Percentiles rank a stretch among this genome's conserved stretches.
Evolutionary conservation across 1,140 invertebrate species (phyloP).

Genomic region (Drosophila willistoni): DNA sequence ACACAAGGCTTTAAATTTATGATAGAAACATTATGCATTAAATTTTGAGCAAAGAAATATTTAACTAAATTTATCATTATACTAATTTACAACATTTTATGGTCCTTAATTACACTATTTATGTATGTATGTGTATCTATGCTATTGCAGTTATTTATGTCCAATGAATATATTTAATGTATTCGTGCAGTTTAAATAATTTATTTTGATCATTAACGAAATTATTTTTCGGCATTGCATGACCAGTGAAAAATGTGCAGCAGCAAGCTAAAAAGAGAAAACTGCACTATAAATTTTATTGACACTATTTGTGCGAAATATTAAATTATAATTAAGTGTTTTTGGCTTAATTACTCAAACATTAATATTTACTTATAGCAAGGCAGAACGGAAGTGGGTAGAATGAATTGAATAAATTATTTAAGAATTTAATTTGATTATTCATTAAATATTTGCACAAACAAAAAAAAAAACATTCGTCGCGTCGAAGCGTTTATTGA

Average conservation of each 20-base stretch:
- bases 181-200: conserved; percentile 31
- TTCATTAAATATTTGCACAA: background rate
- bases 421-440: background rate
- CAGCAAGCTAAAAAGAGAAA: conserved; percentile 2
- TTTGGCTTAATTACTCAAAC: conserved; percentile 33
- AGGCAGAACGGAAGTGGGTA: background rate
- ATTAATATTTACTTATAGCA: conserved; percentile 42
- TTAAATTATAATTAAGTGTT: conserved; percentile 50
- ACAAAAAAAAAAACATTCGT: too few species aligned
- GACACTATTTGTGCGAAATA: conserved; percentile 43
- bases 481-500: too few species aligned
- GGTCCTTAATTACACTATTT: background rate
- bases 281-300: conserved; percentile 41
- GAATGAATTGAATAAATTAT: conserved; percentile 5
- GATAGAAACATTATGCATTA: too few species aligned
- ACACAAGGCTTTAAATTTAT: too few species aligned
- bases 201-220: conserved; percentile 45
- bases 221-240: conserved; percentile 35
- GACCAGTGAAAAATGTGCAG: conserved; percentile 22
- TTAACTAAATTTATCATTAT: background rate
- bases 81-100: background rate
- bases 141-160: conserved; percentile 30
- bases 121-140: too few species aligned
- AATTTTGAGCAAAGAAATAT: background rate
- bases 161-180: conserved; percentile 25